Percentiles rank a stretch among this genome's conserved stretches.
Evolutionary conservation across 2,888 invertebrate genomes (phyloP).

Genomic region (Congeria kusceri): DNA sequence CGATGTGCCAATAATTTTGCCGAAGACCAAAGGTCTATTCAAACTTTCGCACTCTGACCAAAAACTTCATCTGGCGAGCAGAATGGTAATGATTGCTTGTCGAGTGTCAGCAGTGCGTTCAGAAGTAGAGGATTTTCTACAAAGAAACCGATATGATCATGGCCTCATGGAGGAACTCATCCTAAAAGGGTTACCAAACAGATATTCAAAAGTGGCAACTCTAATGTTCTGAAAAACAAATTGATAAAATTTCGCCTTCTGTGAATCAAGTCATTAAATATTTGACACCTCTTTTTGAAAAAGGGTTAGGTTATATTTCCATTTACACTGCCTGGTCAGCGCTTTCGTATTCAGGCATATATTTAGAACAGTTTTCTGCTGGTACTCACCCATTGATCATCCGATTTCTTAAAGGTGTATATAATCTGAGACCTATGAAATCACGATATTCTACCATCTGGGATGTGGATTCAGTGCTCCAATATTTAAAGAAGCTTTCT

Average conservation of each 20-base stretch:
- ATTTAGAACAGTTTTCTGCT: constrained; percentile 16
- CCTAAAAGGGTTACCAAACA: constrained; percentile 48
- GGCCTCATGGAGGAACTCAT: constrained; percentile 57
- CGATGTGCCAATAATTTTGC: too few relatives aligned
- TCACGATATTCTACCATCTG: neutral
- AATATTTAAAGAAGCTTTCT: constrained; percentile 13
- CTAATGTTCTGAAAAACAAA: constrained; percentile 46
- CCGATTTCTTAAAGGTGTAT: constrained; percentile 8
- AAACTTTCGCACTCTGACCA: neutral
- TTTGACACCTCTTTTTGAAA: constrained; percentile 23
- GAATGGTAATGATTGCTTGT: constrained; percentile 39
- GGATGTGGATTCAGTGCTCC: neutral
- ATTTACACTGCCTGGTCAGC: constrained; percentile 45
- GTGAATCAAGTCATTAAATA: constrained; percentile 48
- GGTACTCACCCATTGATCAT: constrained; percentile 45
- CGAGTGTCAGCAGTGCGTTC: constrained; percentile 30
- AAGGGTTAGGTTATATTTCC: constrained; percentile 45
- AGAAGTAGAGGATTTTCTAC: constrained; percentile 36
- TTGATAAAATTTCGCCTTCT: constrained; percentile 49
- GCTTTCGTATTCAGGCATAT: constrained; percentile 43
- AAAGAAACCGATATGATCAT: constrained; percentile 41
- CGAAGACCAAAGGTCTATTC: neutral
- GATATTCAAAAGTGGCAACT: constrained; percentile 55
- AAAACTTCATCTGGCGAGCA: constrained; percentile 18
- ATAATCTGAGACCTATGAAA: too few relatives aligned